phyloP scores from a whole-genome alignment of 2,888 invertebrate species.

The Drosophila aldrichi region DNA sequence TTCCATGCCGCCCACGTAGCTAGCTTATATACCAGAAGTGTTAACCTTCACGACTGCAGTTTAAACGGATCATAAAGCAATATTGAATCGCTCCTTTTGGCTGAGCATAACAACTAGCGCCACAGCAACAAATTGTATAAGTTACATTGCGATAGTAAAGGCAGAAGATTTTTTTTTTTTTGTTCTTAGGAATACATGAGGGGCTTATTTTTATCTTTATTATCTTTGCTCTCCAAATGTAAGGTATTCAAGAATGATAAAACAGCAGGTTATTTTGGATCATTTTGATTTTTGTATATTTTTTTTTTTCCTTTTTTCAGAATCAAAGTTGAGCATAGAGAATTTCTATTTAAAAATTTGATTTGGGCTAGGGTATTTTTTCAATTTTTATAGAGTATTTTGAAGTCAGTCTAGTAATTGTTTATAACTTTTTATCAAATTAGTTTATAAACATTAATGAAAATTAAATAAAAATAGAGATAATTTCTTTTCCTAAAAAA shows the following conservation, averaged over 20 bases:
- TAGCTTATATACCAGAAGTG: constrained; percentile 33
- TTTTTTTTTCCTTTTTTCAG: no score
- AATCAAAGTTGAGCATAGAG: no score
- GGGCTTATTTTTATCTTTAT: constrained; percentile 22
- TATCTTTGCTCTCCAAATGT: constrained; percentile 23
- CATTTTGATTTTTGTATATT: no score
- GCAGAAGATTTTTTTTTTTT: neutral
- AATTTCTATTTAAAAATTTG: no score
- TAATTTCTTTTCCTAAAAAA: no score
- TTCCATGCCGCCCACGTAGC: neutral
- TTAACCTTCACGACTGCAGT: constrained; percentile 5
- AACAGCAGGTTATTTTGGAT: no score
- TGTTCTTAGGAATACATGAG: neutral
- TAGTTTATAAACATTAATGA: no score
- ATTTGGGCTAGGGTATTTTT: no score
- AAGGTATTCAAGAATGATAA: constrained; percentile 2
- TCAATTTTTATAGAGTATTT: no score
- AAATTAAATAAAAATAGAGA: no score
- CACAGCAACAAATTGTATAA: constrained; percentile 18
- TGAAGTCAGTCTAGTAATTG: no score
- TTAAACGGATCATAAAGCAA: constrained; percentile 43
- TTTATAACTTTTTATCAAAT: no score
- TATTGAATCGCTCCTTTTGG: constrained; percentile 32
- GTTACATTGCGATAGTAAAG: constrained; percentile 6
- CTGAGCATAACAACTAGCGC: constrained; percentile 11